Base-by-base conservation (phyloP, 2,888 invertebrate genomes). In the Trachelus troglodyta region DNA sequence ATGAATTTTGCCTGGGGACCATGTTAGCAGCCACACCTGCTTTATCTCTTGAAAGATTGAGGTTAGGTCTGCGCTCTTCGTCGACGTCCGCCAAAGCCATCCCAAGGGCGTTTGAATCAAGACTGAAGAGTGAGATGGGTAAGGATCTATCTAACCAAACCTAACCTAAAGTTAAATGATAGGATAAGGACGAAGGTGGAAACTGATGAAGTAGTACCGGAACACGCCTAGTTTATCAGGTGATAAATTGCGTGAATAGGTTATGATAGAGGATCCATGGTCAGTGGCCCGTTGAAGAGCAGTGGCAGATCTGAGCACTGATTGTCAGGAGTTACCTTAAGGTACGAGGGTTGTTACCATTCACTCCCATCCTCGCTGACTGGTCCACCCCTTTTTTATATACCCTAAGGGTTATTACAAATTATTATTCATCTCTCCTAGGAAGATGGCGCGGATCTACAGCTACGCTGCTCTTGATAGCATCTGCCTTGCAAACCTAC, bases 261-360 rank as follows among this genome's bases (percentile, higher is more conserved):
- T 12, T 31, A 31, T 33, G 71, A 71, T 71, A 31, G 4, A 71
- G 33, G 71, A 34, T 31, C 71, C 33, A 71, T 71, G 33, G 71
- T 71, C 71, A 34, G 34, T 71, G 80, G 79, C 77, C 80, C 82
- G 83, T 84, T 40, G 82, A 81, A 83, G 84, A 87, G 86, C 87
- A 77, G 87, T 87, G 87, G 87, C 87, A 86, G 85, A 87, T 87
- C 81, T 79, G 75, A 86, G 85, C 31, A 82, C 84, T 69, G 86
- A 87, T 87, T 85, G 74, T 12, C 56, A 56, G 23, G 56, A 56
- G 9, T 56, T 56, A 56, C 56, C 23, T 56, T 2, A 9, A 9
- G 56, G 56, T 56, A 56, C 23, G 56, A 56, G 56, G 56, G 56
- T 56, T 23, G 23, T 56, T 56, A 56, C 56, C 76, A 78, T 68